A percentile compares a stretch with the other conserved stretches of the same genome.
phyloP scores from a whole-genome alignment of 2,113 vertebrate genomes.

The Hippocampus guttulatus region DNA sequence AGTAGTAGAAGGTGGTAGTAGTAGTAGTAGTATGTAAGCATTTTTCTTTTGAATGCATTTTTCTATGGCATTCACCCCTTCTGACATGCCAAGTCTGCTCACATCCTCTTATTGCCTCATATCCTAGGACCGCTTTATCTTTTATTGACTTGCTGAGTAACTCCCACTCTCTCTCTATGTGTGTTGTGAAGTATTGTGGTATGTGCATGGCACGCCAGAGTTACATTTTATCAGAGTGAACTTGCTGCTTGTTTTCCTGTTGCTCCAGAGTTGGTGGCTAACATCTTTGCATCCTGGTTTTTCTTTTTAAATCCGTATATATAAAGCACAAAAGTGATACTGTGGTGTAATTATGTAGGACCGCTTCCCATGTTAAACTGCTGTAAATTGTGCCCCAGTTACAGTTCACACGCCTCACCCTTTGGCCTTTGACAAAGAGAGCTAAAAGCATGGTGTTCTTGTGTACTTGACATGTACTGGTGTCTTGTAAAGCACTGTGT shows the following conservation, averaged over 20 bases:
- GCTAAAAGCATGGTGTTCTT: neutral
- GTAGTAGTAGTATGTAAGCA: neutral
- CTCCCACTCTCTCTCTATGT: slow-evolving; percentile 52
- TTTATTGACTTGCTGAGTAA: slow-evolving; percentile 17
- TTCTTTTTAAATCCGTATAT: neutral
- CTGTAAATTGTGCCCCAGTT: neutral
- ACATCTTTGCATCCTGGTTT: neutral
- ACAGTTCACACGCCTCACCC: neutral
- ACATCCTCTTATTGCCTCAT: neutral
- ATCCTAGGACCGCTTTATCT: neutral
- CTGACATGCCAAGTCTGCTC: slow-evolving; percentile 2
- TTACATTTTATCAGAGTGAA: slow-evolving; percentile 24
- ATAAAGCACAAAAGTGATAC: neutral
- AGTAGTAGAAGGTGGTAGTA: neutral
- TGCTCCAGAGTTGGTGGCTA: slow-evolving; percentile 2
- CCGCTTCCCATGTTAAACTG: neutral
- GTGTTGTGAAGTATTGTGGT: slow-evolving; percentile 51
- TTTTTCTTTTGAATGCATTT: slow-evolving; percentile 3
- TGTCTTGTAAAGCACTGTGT: too few relatives aligned
- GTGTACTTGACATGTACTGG: too few relatives aligned
- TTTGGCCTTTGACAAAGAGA: neutral
- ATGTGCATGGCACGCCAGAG: slow-evolving; percentile 39
- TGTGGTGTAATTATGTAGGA: neutral
- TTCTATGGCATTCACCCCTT: neutral
- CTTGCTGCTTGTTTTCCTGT: neutral